These are phyloP conservation scores for Lydus trimaculatus DNA, from an alignment of 2,888 invertebrate species.

Conservation along the genomic window DNA sequence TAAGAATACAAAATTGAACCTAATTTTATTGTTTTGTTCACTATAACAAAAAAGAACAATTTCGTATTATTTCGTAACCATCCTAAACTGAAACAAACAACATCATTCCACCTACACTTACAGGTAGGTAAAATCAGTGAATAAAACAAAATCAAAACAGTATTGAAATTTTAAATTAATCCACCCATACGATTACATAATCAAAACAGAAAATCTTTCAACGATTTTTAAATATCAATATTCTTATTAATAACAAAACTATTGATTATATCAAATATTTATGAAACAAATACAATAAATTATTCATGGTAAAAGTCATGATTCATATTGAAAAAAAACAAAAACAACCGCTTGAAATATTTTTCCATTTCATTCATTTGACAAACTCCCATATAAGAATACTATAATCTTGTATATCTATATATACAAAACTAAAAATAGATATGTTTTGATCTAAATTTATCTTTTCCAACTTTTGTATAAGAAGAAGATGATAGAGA, in stretches of 20 bases:
- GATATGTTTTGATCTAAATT: neutral
- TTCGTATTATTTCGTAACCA: neutral
- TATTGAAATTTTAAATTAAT: neutral
- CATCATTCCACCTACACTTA: too few species aligned
- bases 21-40: too few species aligned
- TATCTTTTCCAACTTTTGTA: neutral
- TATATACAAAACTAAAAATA: neutral
- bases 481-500: neutral
- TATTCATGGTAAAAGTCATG: neutral
- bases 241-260: neutral
- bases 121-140: neutral
- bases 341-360: neutral
- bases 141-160: neutral
- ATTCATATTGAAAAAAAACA: too few species aligned
- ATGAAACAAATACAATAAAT: too few species aligned
- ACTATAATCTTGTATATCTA: neutral
- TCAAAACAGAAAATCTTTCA: neutral
- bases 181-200: slow-evolving; percentile 1
- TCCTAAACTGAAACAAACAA: neutral
- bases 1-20: too few species aligned
- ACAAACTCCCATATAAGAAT: neutral
- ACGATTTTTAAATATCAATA: neutral
- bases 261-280: neutral
- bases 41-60: neutral
- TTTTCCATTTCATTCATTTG: neutral